phyloP scores from a whole-genome alignment of 2,797 vertebrate species.

The Artibeus jamaicensis region DNA sequence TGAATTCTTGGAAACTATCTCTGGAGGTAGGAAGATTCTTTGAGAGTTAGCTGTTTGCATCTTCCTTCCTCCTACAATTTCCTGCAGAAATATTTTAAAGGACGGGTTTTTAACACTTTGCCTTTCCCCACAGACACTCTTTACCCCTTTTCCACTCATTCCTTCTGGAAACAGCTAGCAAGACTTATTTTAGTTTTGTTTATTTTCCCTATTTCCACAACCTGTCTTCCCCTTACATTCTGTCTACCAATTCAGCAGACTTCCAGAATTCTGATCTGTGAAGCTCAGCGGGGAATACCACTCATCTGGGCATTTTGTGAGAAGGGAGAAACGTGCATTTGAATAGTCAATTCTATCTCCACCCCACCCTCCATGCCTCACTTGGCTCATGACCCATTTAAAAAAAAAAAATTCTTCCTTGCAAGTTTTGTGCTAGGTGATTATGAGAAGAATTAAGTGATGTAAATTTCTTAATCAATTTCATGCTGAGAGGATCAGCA shows the following conservation, averaged over 20 bases:
- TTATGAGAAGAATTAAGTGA: slow-evolving; percentile 74
- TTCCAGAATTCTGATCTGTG: neutral
- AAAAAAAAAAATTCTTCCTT: slow-evolving; percentile 24
- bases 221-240: neutral
- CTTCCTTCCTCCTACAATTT: neutral
- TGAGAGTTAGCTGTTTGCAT: neutral
- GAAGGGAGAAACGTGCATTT: neutral
- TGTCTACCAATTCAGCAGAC: neutral
- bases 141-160: neutral
- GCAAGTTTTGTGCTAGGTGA: slow-evolving; percentile 59
- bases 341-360: neutral
- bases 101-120: neutral
- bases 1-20: neutral
- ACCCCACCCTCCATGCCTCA: neutral
- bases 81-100: neutral
- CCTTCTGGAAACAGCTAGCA: neutral
- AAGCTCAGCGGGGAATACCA: neutral
- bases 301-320: slow-evolving; percentile 36
- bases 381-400: slow-evolving; percentile 43
- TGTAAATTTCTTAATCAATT: slow-evolving; percentile 74
- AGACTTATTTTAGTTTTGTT: neutral
- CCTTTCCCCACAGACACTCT: neutral
- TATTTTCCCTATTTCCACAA: neutral
- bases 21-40: neutral
- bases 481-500: slow-evolving; percentile 71